Evolutionary conservation across 2,797 vertebrate genomes (phyloP).

Genomic region (Eremophila alpestris): DNA sequence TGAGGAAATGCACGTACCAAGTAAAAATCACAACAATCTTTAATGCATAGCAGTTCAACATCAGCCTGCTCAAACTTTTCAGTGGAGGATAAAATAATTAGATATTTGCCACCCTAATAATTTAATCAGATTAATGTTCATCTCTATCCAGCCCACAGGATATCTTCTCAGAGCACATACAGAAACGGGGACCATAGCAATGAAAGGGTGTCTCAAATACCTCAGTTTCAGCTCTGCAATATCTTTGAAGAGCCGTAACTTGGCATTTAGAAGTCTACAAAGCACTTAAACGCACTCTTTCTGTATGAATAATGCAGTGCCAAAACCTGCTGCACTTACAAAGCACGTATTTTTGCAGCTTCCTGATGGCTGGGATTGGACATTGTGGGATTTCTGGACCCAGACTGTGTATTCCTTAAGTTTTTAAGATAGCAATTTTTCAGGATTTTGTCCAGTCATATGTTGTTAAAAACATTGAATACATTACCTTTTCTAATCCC

Average conservation of each 20-base stretch:
- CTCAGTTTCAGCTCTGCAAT: neutral
- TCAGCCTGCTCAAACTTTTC: neutral
- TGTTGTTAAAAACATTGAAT: neutral
- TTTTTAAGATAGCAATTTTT: neutral
- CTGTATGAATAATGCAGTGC: neutral
- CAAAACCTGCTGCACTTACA: neutral
- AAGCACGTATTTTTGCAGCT: neutral
- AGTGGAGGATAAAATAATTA: neutral
- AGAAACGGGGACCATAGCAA: neutral
- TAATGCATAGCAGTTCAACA: neutral
- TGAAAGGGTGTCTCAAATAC: fast-evolving
- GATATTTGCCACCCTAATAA: neutral
- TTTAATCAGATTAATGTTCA: neutral
- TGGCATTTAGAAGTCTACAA: neutral
- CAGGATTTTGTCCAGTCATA: neutral
- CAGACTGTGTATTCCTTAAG: neutral
- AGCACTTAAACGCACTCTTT: neutral
- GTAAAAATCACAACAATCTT: neutral
- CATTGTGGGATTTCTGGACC: neutral
- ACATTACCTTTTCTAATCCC: neutral
- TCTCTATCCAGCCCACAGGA: neutral
- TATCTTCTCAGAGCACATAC: neutral
- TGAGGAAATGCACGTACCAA: neutral
- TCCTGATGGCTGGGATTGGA: neutral
- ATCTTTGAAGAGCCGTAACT: neutral